Conservation (phyloP, 2,113 vertebrate genomes). For the Gavia stellata region DNA sequence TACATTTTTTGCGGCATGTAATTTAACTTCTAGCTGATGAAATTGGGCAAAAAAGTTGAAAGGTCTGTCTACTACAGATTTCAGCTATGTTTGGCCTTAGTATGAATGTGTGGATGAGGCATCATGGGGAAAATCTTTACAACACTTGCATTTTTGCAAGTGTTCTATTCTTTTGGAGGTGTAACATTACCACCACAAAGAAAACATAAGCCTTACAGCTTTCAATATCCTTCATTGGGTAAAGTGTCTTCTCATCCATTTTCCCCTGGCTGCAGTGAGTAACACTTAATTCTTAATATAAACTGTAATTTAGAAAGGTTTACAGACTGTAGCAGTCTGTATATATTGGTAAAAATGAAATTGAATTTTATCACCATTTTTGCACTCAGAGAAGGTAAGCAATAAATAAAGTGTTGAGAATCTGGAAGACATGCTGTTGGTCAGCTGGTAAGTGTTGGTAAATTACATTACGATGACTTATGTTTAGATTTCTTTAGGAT, state of each 20-base stretch:
- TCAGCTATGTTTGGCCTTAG: not conserved
- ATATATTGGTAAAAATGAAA: not conserved
- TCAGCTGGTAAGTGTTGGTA: not conserved
- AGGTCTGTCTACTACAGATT: not conserved
- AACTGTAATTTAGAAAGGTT: not conserved
- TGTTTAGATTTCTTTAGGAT: not conserved
- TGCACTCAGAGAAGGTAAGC: not conserved
- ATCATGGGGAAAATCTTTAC: not conserved
- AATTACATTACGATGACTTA: not conserved
- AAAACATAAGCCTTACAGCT: not conserved
- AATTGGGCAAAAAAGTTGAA: not conserved
- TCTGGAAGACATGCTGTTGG: not conserved
- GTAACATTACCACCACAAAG: not conserved
- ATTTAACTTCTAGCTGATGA: not conserved
- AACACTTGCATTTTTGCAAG: not conserved
- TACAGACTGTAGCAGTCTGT: not conserved
- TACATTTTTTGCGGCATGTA: not conserved
- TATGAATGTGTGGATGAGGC: not conserved
- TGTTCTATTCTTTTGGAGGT: not conserved
- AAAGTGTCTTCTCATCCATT: not conserved
- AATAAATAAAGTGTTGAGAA: not conserved
- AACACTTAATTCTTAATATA: not conserved
- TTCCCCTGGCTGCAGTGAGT: not conserved
- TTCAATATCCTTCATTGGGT: not conserved
- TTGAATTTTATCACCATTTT: not conserved